Percentiles rank a stretch among this genome's conserved stretches.
These are phyloP conservation scores for Wasmannia auropunctata DNA, from an alignment of 1,140 invertebrate genomes.

Conservation along the genomic window DNA sequence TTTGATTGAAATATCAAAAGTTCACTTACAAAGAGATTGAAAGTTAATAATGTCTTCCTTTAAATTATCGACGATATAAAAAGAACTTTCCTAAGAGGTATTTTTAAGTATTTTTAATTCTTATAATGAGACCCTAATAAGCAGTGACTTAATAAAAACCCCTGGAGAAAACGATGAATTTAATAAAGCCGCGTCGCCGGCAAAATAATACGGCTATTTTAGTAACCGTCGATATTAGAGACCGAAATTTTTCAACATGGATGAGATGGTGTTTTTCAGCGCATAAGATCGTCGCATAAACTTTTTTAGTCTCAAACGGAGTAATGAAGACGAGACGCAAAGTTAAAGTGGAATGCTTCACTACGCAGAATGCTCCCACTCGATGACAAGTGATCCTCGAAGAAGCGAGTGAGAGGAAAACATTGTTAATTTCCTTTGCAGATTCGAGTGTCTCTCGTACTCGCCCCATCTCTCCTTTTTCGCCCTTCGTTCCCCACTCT, in stretches of 20 bases:
- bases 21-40: background rate
- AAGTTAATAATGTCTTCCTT: constrained; percentile 15
- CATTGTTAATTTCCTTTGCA: constrained; percentile 80
- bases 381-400: constrained; percentile 74
- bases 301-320: background rate
- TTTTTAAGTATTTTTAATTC: constrained; percentile 37
- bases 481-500: constrained; percentile 1
- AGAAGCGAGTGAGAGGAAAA: constrained; percentile 75
- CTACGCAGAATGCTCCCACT: constrained; percentile 67
- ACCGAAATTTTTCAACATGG: constrained; percentile 33
- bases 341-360: constrained; percentile 73
- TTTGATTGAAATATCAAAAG: background rate
- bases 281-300: background rate
- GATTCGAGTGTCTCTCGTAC: constrained; percentile 71
- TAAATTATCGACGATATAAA: constrained; percentile 3
- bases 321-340: constrained; percentile 65
- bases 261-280: constrained; percentile 3
- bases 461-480: constrained; percentile 42
- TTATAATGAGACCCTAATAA: constrained; percentile 35
- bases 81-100: background rate
- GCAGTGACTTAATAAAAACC: constrained; percentile 35
- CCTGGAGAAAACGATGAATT: constrained; percentile 32
- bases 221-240: constrained; percentile 30
- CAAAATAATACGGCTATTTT: constrained; percentile 29
- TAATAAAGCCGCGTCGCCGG: constrained; percentile 28